A percentile compares a stretch with the other conserved stretches of the same genome.
Evolutionary conservation across 1,140 invertebrate genomes (phyloP).

Genomic region (Trissolcus basalis): DNA sequence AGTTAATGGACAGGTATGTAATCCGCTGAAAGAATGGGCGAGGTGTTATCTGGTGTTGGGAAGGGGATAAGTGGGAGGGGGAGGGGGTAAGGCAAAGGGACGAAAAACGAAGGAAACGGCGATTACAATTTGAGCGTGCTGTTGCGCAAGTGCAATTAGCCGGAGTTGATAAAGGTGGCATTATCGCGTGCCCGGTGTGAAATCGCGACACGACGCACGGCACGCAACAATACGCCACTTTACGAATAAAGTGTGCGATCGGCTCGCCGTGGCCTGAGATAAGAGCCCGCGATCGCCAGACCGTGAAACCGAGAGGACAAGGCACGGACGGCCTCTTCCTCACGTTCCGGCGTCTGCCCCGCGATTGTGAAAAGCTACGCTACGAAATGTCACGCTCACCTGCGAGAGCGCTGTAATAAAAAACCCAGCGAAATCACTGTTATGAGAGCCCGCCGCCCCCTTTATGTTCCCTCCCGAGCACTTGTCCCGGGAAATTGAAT

Average conservation of each 20-base stretch:
- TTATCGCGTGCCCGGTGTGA: conserved; percentile 38
- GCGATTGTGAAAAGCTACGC: conserved; percentile 17
- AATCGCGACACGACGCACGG: conserved; percentile 22
- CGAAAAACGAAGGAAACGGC: conserved; percentile 12
- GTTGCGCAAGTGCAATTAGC: conserved; percentile 24
- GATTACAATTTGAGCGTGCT: conserved; percentile 13
- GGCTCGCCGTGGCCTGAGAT: conserved; percentile 53
- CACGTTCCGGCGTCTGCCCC: conserved; percentile 63
- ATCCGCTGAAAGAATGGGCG: conserved; percentile 18
- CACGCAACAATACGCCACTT: conserved; percentile 30
- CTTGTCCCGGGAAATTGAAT: no score
- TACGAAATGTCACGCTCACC: conserved; percentile 27
- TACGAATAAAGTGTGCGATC: conserved; percentile 23
- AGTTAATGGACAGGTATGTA: conserved; percentile 17
- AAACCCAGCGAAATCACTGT: not conserved
- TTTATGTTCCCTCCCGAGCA: no score
- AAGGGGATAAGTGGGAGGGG: not conserved
- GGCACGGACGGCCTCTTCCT: conserved; percentile 53
- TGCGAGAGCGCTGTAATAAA: conserved; percentile 25
- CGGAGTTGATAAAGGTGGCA: conserved; percentile 19
- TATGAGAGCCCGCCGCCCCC: no score
- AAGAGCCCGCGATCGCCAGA: conserved; percentile 68
- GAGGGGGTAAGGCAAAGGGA: not conserved
- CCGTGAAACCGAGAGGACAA: conserved; percentile 69
- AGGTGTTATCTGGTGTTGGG: conserved; percentile 15